phyloP scores from a whole-genome alignment of 2,113 vertebrate genomes.

The Scytalopus superciliaris region DNA sequence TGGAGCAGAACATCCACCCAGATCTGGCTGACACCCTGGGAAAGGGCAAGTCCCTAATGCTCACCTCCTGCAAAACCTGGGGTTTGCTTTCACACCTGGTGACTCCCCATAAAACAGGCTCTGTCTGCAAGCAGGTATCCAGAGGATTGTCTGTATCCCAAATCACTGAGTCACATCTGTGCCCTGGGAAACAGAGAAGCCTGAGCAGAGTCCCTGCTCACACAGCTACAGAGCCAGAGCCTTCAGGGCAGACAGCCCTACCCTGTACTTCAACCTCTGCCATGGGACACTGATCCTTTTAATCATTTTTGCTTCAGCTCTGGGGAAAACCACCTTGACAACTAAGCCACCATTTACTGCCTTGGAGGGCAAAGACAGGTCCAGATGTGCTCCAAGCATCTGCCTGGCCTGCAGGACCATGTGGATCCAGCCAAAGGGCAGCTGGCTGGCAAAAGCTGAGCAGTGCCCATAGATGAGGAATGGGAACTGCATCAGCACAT shows the following conservation, averaged over 20 bases:
- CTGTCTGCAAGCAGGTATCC: not conserved
- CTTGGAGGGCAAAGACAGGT: not conserved
- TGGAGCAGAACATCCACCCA: not conserved
- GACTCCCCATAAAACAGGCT: not conserved
- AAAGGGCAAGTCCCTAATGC: not conserved
- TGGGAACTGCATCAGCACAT: not conserved
- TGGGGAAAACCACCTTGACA: not conserved
- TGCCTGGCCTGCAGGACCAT: not conserved
- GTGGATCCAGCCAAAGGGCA: not conserved
- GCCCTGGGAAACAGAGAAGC: not conserved
- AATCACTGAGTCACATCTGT: not conserved
- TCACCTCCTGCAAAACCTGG: not conserved
- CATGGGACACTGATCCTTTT: not conserved
- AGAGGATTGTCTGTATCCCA: not conserved
- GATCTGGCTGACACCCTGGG: not conserved
- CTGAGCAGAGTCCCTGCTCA: not conserved
- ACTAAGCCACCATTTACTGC: not conserved
- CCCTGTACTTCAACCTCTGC: rapidly evolving
- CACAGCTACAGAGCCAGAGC: not conserved
- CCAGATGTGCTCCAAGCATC: not conserved
- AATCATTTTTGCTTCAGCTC: not conserved
- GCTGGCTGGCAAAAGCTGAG: not conserved
- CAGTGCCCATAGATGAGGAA: not conserved
- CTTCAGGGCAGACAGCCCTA: not conserved
- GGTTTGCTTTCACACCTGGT: not conserved